phyloP scores from a whole-genome alignment of 1,140 invertebrate genomes.

The Diuraphis noxia region DNA sequence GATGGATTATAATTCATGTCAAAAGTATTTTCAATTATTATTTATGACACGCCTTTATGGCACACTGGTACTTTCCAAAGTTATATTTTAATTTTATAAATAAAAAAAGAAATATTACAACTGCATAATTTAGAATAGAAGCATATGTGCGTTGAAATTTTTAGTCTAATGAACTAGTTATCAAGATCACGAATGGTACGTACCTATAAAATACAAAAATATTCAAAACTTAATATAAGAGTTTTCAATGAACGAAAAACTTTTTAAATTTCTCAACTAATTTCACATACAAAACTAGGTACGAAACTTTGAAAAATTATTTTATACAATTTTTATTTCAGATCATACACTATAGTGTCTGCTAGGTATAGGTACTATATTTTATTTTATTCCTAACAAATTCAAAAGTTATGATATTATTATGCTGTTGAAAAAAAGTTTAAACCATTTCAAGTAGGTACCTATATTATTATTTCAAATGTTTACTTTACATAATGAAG shows the following conservation, averaged over 20 bases:
- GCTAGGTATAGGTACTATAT: neutral
- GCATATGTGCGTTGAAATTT: neutral
- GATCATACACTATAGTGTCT: neutral
- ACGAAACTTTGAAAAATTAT: neutral
- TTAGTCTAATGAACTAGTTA: neutral
- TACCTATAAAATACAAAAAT: neutral
- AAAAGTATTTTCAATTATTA: neutral
- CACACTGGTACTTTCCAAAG: neutral
- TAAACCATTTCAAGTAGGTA: neutral
- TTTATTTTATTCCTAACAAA: neutral
- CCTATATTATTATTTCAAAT: neutral
- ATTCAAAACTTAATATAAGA: neutral
- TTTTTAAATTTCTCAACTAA: neutral
- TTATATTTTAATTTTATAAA: neutral
- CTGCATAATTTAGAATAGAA: neutral
- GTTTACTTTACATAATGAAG: conserved; percentile 9
- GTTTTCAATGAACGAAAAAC: neutral
- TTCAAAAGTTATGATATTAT: neutral
- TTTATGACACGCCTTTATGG: neutral
- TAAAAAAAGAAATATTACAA: neutral
- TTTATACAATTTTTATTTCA: neutral
- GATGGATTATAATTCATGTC: neutral
- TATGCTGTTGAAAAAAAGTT: neutral
- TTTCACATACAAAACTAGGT: neutral
- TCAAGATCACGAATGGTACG: neutral